Evolutionary conservation across 2,888 invertebrate genomes (phyloP), one percentile per base, ranked within the genome.

Genomic region (Drosophila nigritarsus): DNA sequence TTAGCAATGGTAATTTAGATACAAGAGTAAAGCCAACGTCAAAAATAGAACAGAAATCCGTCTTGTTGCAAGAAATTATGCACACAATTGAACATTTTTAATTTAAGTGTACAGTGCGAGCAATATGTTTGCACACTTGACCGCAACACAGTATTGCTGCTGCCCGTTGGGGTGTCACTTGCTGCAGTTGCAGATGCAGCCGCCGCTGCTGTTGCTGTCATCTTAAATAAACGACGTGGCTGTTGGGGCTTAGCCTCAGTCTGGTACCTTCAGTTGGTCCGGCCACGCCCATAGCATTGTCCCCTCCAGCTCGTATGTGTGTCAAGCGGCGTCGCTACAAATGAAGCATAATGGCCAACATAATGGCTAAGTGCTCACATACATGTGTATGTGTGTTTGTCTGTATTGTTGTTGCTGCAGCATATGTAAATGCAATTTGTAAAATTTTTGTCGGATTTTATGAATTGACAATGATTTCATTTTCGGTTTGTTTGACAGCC

Each of bases 401-500:
- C 42, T 61, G 54, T 30, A 18, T 42, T 20, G 42, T 61, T 55
- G 56, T 70, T 70, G 70, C 54, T 81, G 83, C 65, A 69, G 78
- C 87, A 80, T 88, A 86, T 88, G 88, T 78, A 86, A 86, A 89
- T 86, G 89, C 84, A 86, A 89, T 86, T 86, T 88, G 86, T 77
- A 84, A 70, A 68, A 89, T 78, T 89, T 79, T 82, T 87, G 85
- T 81, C 72, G 73, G 87, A 64, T 84, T 89, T 87, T 87, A 89
- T 89, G 86, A 87, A 87, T 87, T 87, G 86, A 89, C 86, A 87
- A 89, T 87, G 86, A 89, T 89, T 89, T 87, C 83, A 87, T 89
- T 87, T 84, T 87, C 73, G 72, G 78, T 83, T 84, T 85, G 85
- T 83, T 85, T 85, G 79, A 85, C 87, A 85, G 83, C 64, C 73